Conservation (phyloP, 2,113 vertebrate species). For the Hemicordylus capensis region DNA sequence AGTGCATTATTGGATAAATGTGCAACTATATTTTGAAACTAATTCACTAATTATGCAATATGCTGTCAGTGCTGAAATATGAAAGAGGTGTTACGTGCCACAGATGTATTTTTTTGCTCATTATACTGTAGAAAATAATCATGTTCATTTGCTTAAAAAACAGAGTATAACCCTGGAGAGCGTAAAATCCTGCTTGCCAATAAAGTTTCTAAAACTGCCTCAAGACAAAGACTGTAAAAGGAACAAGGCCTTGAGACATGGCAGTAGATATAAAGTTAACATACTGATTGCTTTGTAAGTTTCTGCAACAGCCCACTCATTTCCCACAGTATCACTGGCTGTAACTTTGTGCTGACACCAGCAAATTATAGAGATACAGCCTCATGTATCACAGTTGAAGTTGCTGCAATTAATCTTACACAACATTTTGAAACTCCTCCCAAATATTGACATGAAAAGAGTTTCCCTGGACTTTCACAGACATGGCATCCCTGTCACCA, state of each 20-base stretch:
- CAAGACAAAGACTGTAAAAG: not conserved
- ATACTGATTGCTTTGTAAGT: slow-evolving; percentile 35
- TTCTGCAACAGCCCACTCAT: slow-evolving; percentile 50
- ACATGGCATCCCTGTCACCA: not conserved
- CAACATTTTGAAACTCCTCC: not conserved
- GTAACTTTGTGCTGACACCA: slow-evolving; percentile 9
- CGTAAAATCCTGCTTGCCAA: not conserved
- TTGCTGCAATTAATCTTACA: not conserved
- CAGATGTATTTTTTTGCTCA: not conserved
- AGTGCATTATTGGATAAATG: not conserved
- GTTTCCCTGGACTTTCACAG: not conserved
- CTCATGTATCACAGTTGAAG: not conserved
- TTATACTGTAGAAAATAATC: not conserved
- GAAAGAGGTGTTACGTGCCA: not conserved
- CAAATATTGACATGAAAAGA: not conserved
- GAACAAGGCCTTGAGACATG: slow-evolving; percentile 34
- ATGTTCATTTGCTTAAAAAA: not conserved
- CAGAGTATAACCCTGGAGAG: not conserved
- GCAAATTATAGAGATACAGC: not conserved
- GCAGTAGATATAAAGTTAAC: slow-evolving; percentile 36
- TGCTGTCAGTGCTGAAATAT: not conserved
- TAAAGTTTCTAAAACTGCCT: not conserved
- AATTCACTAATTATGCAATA: not conserved
- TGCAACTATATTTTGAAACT: not conserved
- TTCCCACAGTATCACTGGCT: slow-evolving; percentile 53